phyloP scores from a whole-genome alignment of 2,113 vertebrate genomes.

The Mustelus asterias region DNA sequence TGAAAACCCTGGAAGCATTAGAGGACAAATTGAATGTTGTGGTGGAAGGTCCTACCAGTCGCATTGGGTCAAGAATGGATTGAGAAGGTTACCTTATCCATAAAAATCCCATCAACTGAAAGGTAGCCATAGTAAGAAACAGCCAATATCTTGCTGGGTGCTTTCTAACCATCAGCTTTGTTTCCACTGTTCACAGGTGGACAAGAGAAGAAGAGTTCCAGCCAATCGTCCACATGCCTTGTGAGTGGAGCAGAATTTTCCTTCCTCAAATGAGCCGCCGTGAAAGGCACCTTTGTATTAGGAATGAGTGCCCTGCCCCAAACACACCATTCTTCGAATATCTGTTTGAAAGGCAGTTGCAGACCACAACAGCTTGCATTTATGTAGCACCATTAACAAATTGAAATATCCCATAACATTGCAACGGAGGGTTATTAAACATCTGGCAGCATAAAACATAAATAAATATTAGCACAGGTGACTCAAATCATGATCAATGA shows the following conservation, averaged over 20 bases:
- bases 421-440: background rate
- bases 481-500: background rate
- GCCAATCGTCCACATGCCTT: background rate
- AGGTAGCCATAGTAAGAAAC: background rate
- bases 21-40: background rate
- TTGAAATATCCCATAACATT: too few relatives aligned
- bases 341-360: background rate
- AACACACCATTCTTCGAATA: background rate
- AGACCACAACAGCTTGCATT: background rate
- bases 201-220: background rate
- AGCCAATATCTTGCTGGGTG: background rate
- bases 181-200: slow-evolving; percentile 8
- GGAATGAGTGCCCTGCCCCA: background rate
- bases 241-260: background rate
- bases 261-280: background rate
- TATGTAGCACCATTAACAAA: background rate
- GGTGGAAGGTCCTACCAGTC: background rate
- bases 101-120: background rate
- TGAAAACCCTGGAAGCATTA: background rate
- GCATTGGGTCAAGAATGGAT: background rate
- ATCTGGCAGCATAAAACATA: background rate
- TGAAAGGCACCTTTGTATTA: background rate
- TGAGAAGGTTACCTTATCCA: background rate
- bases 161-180: background rate
- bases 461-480: background rate